phyloP scores from a whole-genome alignment of 2,113 vertebrate genomes.

The Passerina amoena region DNA sequence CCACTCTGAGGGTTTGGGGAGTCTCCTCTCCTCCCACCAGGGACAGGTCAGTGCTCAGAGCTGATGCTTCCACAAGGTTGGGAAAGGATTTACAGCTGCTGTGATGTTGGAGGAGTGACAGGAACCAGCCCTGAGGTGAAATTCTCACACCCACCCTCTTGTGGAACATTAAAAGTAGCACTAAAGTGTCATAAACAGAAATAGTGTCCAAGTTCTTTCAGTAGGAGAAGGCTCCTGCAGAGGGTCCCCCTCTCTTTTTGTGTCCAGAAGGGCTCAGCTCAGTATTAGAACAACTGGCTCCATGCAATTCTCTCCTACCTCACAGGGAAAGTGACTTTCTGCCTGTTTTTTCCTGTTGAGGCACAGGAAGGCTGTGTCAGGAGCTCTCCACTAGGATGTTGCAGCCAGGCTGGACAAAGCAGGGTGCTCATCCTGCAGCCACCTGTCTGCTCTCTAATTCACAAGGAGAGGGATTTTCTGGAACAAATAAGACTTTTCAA shows the following conservation, averaged over 20 bases:
- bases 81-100: neutral
- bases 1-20: neutral
- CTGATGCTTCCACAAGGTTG: neutral
- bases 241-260: neutral
- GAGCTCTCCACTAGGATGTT: accelerated
- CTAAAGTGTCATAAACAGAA: neutral
- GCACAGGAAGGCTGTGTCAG: neutral
- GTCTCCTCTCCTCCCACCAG: neutral
- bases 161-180: neutral
- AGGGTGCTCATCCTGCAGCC: neutral
- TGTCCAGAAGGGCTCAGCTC: neutral
- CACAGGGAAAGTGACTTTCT: neutral
- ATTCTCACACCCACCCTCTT: neutral
- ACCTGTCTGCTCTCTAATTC: neutral
- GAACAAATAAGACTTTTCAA: neutral
- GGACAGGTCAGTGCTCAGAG: neutral
- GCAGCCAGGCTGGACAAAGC: neutral
- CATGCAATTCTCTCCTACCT: neutral
- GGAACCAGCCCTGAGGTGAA: neutral
- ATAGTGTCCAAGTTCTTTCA: neutral
- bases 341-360: neutral
- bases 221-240: accelerated
- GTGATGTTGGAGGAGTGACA: neutral
- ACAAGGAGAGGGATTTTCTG: neutral
- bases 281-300: neutral